Evolutionary conservation across 1,140 invertebrate genomes (phyloP).

Genomic region (Pseudomyrmex gracilis): DNA sequence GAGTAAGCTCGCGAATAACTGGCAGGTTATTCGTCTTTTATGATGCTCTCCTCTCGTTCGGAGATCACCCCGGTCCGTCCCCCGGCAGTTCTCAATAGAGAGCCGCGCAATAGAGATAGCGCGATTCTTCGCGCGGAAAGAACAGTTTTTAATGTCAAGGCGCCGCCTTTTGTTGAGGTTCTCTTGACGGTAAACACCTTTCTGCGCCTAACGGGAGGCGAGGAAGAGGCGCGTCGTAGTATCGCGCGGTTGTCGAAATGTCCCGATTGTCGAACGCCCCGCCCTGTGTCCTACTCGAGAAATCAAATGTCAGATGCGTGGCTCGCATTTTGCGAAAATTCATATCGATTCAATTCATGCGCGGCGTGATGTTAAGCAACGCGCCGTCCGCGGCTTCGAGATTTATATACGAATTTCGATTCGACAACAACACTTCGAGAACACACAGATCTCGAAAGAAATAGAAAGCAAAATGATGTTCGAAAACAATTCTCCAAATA

Average conservation of each 20-base stretch:
- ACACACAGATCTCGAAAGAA: no score
- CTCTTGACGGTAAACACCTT: conserved; percentile 48
- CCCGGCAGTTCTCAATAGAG: conserved; percentile 26
- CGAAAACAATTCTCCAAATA: not conserved
- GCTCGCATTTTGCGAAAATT: not conserved
- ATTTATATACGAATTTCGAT: no score
- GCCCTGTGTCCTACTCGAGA: not conserved
- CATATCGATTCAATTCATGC: not conserved
- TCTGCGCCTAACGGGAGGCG: conserved; percentile 27
- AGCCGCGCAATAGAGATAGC: conserved; percentile 25
- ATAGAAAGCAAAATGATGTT: not conserved
- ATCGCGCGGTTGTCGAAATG: conserved; percentile 37
- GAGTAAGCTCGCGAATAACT: conserved; percentile 51
- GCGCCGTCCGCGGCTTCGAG: no score
- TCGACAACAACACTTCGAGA: no score
- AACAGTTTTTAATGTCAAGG: conserved; percentile 75
- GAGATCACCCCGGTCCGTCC: not conserved
- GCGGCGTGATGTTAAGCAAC: not conserved
- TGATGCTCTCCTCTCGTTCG: not conserved
- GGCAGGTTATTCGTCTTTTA: conserved; percentile 42
- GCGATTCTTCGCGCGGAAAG: conserved; percentile 49
- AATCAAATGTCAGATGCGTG: conserved; percentile 15
- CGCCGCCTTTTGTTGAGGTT: conserved; percentile 47
- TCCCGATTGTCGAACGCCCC: not conserved
- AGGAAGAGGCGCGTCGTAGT: conserved; percentile 33